phyloP scores from a whole-genome alignment of 2,113 vertebrate genomes.

The Penelope pileata region DNA sequence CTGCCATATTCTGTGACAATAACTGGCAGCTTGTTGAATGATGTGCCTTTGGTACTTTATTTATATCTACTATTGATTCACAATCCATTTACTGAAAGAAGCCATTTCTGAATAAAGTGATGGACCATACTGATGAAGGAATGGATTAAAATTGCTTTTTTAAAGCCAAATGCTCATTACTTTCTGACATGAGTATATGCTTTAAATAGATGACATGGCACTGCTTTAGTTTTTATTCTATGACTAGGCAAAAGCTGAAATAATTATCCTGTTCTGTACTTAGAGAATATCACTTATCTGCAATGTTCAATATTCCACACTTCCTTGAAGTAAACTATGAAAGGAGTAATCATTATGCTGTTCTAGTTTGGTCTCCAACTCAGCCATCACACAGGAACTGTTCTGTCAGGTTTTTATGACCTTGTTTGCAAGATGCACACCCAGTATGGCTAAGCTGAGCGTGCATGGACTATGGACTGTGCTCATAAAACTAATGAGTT shows the following conservation, averaged over 20 bases:
- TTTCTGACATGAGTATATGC: slow-evolving; percentile 36
- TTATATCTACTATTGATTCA: slow-evolving; percentile 73
- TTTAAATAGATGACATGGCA: slow-evolving; percentile 46
- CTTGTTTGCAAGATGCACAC: not conserved
- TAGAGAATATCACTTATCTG: slow-evolving; percentile 26
- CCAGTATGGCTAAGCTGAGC: not conserved
- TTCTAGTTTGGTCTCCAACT: not conserved
- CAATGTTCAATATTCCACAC: not conserved
- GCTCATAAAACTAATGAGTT: not conserved
- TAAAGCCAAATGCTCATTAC: not conserved
- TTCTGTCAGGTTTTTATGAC: not conserved
- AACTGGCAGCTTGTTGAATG: slow-evolving; percentile 54
- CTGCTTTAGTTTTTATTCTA: slow-evolving; percentile 56
- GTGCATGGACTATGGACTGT: not conserved
- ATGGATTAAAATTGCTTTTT: slow-evolving; percentile 61
- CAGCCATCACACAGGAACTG: not conserved
- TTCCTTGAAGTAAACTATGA: slow-evolving; percentile 22
- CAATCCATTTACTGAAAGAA: slow-evolving; percentile 70
- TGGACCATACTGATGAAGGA: slow-evolving; percentile 23
- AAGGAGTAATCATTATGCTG: not conserved
- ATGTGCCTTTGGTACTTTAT: slow-evolving; percentile 51
- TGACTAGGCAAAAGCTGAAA: slow-evolving; percentile 52
- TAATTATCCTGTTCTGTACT: slow-evolving; percentile 46
- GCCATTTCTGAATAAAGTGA: slow-evolving; percentile 57
- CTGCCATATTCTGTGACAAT: not conserved